phyloP scores from a whole-genome alignment of 2,113 vertebrate genomes.

The Ploceus nigricollis region DNA sequence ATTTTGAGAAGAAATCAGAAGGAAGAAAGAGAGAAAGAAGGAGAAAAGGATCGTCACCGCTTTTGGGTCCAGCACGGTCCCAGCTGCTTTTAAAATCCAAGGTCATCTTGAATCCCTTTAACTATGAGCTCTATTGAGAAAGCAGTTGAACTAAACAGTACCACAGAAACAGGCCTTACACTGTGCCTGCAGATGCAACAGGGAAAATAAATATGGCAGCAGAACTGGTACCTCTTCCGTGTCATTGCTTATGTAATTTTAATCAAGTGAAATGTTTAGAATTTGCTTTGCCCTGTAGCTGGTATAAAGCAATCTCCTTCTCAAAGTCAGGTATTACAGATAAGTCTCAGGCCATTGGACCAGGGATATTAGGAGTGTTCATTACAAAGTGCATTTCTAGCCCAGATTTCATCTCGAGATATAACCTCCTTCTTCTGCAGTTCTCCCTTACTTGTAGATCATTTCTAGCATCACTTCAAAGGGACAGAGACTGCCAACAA shows the following conservation, averaged over 20 bases:
- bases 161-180: neutral
- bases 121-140: neutral
- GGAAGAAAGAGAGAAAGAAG: neutral
- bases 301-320: neutral
- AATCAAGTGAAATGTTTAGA: neutral
- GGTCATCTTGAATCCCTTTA: neutral
- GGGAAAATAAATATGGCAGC: neutral
- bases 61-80: neutral
- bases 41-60: fast-evolving
- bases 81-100: neutral
- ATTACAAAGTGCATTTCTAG: neutral
- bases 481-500: neutral
- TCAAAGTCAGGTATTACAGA: neutral
- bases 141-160: neutral
- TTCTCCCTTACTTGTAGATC: neutral
- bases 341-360: neutral
- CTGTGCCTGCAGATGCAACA: neutral
- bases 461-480: neutral
- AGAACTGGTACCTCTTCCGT: neutral
- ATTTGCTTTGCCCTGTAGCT: too few relatives aligned
- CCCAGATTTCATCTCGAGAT: neutral
- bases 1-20: neutral
- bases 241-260: neutral
- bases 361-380: fast-evolving
- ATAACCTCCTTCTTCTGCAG: neutral